Evolutionary conservation across 2,888 invertebrate genomes (phyloP), one percentile per base, ranked within the genome.

Genomic region (Palloptera scutellata): DNA sequence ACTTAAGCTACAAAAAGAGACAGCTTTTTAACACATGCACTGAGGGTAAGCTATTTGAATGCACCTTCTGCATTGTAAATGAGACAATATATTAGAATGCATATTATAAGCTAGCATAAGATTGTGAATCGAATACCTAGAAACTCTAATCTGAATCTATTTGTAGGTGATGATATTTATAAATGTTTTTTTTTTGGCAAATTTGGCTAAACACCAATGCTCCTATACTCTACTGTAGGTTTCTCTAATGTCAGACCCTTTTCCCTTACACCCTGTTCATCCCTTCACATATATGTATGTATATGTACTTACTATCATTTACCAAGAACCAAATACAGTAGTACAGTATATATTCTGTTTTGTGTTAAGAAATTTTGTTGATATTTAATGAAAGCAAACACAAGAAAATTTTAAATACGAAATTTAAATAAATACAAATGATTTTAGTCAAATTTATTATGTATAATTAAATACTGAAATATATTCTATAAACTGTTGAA

Each of bases 371-470:
- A 41, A 17, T 59, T 59, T 59, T 43, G 58, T 59, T 59, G 58
- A 43, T 15, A 41, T 13, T 20, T 13, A 40, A 57, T 12, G n/a
- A 40, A 15, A 30, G 30, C 30, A 12, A 40, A 15, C 30, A 42
- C 43, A 30, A 48, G 43, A 19, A 60, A 30, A 6, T 30, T 30
- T 4, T 30, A 30, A 30, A 30, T 4, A 30, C 6, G 3, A 30
- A 30, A 30, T 30, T n/a, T 4, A 30, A 30, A 30, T 30, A 30
- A 15, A 43, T 20, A 60, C 10, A 60, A 48, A 60, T 48, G 60
- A 60, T 60, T 60, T 60, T 60, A 60, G 60, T 60, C 19, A 66
- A 66, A 66, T 57, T 55, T 66, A 55, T 48, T 59, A 51, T 51
- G 19, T 52, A 55, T 64, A 42, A 52, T 30, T 10, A 64, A 57